These are phyloP conservation scores for Pseudoatta argentina DNA, from an alignment of 1,140 invertebrate genomes.

Conservation along the genomic window DNA sequence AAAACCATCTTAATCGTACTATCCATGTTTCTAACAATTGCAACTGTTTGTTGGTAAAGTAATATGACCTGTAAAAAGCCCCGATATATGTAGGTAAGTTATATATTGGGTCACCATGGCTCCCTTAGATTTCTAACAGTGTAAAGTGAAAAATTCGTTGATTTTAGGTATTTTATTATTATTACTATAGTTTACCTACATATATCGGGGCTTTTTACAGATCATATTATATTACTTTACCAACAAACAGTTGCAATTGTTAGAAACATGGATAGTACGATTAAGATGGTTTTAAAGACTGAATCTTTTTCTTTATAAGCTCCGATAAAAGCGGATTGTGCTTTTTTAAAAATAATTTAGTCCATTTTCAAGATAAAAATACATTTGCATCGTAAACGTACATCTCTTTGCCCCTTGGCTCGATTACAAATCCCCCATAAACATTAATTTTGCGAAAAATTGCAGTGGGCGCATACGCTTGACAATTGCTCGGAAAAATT, in stretches of 20 bases:
- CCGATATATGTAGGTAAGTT: neutral
- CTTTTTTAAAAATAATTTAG: slow-evolving; percentile 47
- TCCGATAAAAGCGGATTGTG: slow-evolving; percentile 16
- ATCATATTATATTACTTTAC: slow-evolving; percentile 14
- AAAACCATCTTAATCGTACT: slow-evolving; percentile 12
- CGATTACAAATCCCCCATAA: slow-evolving; percentile 10
- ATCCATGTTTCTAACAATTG: neutral
- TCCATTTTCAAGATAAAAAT: slow-evolving; percentile 12
- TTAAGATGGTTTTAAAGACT: slow-evolving; percentile 31
- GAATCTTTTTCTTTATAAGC: slow-evolving; percentile 3
- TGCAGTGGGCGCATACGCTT: neutral
- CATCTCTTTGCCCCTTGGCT: neutral
- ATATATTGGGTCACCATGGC: too few species aligned
- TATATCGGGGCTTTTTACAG: neutral
- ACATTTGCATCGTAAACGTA: neutral
- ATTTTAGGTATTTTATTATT: neutral
- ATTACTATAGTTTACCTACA: neutral
- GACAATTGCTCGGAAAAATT: slow-evolving; percentile 14
- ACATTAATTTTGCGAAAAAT: slow-evolving; percentile 24
- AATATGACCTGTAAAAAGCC: neutral
- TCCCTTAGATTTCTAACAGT: too few species aligned
- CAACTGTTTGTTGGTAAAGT: neutral
- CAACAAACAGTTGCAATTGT: neutral
- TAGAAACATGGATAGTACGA: neutral
- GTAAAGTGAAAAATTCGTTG: neutral